Conservation (phyloP, 2,113 vertebrate species). For the Petaurus breviceps region DNA sequence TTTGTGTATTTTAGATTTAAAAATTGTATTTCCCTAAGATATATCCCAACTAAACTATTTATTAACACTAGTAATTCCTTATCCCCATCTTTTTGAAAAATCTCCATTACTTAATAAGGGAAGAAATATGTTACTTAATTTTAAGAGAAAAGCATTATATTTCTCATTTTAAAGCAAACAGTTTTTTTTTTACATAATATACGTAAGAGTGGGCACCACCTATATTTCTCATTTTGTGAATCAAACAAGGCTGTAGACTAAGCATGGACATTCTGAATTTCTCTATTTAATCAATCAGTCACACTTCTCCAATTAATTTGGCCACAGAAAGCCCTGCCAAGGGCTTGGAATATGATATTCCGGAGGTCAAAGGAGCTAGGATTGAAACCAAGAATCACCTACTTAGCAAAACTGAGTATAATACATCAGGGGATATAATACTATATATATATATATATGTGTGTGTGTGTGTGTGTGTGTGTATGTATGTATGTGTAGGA, state of each 20-base stretch:
- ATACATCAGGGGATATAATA: too few relatives aligned
- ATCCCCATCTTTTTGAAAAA: not conserved
- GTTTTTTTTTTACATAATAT: too few relatives aligned
- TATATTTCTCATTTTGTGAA: not conserved
- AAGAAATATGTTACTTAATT: not conserved
- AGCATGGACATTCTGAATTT: not conserved
- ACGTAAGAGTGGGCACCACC: not conserved
- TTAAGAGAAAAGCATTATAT: not conserved
- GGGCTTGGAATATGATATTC: too few relatives aligned
- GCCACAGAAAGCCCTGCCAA: not conserved
- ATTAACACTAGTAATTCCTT: slow-evolving; percentile 1
- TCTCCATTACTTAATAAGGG: not conserved
- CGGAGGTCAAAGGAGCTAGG: too few relatives aligned
- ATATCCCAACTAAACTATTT: not conserved
- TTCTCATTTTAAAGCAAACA: not conserved
- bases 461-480: too few relatives aligned
- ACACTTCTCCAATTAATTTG: not conserved
- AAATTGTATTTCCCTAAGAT: slow-evolving; percentile 8
- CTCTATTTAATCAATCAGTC: not conserved
- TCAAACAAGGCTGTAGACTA: not conserved
- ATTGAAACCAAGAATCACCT: too few relatives aligned
- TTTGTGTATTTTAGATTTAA: slow-evolving; percentile 13
- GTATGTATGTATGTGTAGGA: too few relatives aligned
- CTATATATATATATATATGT: too few relatives aligned
- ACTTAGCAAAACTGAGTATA: too few relatives aligned